Evolutionary conservation across 2,797 vertebrate genomes (phyloP), one percentile per base, ranked within the genome.

Genomic region (Darevskia mixta): DNA sequence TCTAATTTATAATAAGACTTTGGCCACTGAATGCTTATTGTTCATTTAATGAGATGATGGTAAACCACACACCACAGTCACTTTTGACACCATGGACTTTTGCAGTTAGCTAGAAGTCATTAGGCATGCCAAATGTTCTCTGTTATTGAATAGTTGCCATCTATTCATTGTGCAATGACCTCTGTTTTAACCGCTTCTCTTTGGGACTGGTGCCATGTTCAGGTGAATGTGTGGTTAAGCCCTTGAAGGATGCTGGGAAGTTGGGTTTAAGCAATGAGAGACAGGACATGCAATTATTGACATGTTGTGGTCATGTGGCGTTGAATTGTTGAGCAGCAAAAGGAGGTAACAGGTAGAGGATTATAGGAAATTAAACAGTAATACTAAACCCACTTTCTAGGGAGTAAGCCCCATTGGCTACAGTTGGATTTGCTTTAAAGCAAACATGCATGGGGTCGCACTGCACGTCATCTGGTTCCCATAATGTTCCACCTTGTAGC

Each of bases 51-150:
- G 18, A 89, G 61, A 71, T 87, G 29, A 79, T 91, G 23, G 89
- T 94, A 90, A 89, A 85, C 90, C 79, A 82, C 81, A 79, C 79
- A n/a, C 79, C 29, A 25, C 86, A 91, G 61, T 41, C 1, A 25
- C 35, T 87, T 81, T 91, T 93, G 83, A 92, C 72, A 86, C 83
- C 90, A 82, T 95, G 95, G 91, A 90, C 45, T 95, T 87, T 92
- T 94, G 88, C 93, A 88, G 91, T 93, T 95, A 94, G 90, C 92
- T 92, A 95, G 91, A 94, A 90, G 35, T 92, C 92, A 94, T 94
- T 90, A 95, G 87, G 90, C 75, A 11, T 88, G 90, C 92, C 86
- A 89, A 85, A 93, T 93, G 83, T 87, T 93, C 89, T 94, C 93
- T 94, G 79, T 87, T 92, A 92, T 75, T 38, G 64, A 89, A 81